These are phyloP conservation scores for Euleptes europaea DNA, from an alignment of 2,113 vertebrate genomes.

Conservation along the genomic window DNA sequence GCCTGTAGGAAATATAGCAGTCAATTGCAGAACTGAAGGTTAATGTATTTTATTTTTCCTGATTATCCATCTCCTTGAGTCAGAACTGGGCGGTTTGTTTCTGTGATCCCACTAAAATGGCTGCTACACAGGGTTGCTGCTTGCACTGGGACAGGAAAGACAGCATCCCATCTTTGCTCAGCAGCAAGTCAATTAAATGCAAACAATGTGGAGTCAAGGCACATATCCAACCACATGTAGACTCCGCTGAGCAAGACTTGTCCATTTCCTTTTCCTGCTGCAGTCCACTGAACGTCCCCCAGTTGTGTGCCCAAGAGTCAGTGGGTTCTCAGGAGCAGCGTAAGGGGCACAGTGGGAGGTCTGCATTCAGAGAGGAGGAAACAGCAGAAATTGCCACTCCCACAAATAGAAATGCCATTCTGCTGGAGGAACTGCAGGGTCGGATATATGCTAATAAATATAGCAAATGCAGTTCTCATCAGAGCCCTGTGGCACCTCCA, in stretches of 20 bases:
- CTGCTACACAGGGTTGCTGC: neutral
- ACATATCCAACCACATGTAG: neutral
- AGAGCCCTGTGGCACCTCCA: too few species aligned
- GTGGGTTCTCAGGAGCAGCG: too few species aligned
- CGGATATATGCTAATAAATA: too few species aligned
- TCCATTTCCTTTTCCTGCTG: neutral
- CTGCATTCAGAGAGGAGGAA: too few species aligned
- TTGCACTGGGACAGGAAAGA: neutral
- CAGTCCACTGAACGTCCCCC: too few species aligned
- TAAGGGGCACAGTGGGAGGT: too few species aligned
- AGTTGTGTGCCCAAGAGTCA: too few species aligned
- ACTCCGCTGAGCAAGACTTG: neutral
- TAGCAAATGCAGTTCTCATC: too few species aligned
- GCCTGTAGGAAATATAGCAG: constrained; percentile 8
- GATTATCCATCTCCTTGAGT: constrained; percentile 20
- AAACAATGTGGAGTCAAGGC: neutral
- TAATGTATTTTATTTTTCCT: constrained; percentile 14
- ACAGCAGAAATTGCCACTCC: too few species aligned
- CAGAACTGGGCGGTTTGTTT: constrained; percentile 8
- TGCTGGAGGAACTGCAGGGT: too few species aligned
- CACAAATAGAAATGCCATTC: too few species aligned
- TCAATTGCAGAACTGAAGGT: constrained; percentile 17
- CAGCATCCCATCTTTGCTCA: neutral
- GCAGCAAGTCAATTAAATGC: neutral
- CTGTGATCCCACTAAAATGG: neutral